A percentile compares a stretch with the other conserved stretches of the same genome.
Conservation (phyloP, 2,113 vertebrate genomes). For the Murina feae region DNA sequence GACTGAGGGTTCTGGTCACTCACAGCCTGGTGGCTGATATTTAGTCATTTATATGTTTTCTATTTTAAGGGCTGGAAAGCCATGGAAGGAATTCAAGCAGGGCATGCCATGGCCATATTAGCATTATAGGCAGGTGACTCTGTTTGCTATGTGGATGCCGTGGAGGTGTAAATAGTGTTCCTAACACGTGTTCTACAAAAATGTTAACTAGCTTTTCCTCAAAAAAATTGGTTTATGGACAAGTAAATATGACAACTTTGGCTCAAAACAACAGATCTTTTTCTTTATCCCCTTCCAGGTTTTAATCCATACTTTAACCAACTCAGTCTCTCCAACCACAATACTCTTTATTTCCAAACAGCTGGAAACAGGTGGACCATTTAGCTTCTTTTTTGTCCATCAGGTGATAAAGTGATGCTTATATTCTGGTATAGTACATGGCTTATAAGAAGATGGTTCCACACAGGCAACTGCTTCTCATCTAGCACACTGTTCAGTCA, state of each 20-base stretch:
- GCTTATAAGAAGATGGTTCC: not conserved
- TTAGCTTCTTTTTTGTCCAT: not conserved
- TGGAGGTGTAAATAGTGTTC: not conserved
- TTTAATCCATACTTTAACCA: not conserved
- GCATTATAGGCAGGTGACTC: not conserved
- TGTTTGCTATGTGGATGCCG: not conserved
- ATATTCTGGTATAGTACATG: accelerated
- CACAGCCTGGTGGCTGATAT: accelerated
- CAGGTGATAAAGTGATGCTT: not conserved
- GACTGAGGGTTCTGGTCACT: too few species aligned
- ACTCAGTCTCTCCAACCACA: not conserved
- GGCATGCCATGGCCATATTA: accelerated
- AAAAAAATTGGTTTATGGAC: not conserved
- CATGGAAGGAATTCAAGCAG: not conserved
- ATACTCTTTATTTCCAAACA: not conserved
- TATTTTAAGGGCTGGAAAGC: not conserved
- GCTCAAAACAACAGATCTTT: not conserved
- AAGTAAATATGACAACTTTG: not conserved
- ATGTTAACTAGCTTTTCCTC: not conserved
- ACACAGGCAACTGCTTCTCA: not conserved
- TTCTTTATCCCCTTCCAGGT: not conserved
- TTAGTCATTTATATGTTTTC: not conserved
- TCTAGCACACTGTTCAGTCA: not conserved
- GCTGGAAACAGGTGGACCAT: not conserved
- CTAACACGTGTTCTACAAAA: not conserved